A percentile compares a stretch with the other conserved stretches of the same genome.
Evolutionary conservation across 2,888 invertebrate species (phyloP).

Genomic region (Drosophila histrio): DNA sequence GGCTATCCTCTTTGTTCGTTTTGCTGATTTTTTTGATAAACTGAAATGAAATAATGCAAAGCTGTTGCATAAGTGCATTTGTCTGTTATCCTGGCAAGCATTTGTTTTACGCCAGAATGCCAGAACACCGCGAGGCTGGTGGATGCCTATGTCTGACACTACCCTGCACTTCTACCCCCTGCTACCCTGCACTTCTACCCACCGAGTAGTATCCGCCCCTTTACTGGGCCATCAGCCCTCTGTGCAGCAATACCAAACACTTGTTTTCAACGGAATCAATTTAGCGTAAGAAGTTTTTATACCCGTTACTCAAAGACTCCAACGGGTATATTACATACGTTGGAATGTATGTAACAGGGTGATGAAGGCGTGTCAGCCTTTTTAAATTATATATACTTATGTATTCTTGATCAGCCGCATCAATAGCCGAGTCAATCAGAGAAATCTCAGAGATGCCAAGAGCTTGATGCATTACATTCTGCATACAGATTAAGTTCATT

Average conservation of each 20-base stretch:
- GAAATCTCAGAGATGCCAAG: too few relatives aligned
- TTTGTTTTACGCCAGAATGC: constrained; percentile 47
- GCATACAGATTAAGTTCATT: too few relatives aligned
- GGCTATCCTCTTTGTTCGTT: background rate
- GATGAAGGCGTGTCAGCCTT: too few relatives aligned
- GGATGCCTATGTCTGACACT: background rate
- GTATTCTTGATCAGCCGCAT: too few relatives aligned
- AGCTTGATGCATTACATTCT: too few relatives aligned
- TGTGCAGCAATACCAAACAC: constrained; percentile 11
- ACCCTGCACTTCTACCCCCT: background rate
- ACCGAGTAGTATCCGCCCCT: too few relatives aligned
- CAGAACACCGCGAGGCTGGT: constrained; percentile 1
- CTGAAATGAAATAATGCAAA: constrained; percentile 45
- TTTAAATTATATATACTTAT: too few relatives aligned
- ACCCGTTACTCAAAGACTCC: background rate
- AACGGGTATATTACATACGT: background rate
- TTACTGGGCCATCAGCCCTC: background rate
- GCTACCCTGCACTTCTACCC: background rate
- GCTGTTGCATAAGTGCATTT: constrained; percentile 74
- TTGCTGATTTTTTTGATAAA: constrained; percentile 43
- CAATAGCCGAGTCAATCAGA: too few relatives aligned
- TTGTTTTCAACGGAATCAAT: constrained; percentile 71
- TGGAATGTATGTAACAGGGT: background rate
- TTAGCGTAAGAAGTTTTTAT: constrained; percentile 63
- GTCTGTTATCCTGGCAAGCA: constrained; percentile 61